These are phyloP conservation scores for Volucella bombylans DNA, from an alignment of 2,888 invertebrate species.

Conservation along the genomic window DNA sequence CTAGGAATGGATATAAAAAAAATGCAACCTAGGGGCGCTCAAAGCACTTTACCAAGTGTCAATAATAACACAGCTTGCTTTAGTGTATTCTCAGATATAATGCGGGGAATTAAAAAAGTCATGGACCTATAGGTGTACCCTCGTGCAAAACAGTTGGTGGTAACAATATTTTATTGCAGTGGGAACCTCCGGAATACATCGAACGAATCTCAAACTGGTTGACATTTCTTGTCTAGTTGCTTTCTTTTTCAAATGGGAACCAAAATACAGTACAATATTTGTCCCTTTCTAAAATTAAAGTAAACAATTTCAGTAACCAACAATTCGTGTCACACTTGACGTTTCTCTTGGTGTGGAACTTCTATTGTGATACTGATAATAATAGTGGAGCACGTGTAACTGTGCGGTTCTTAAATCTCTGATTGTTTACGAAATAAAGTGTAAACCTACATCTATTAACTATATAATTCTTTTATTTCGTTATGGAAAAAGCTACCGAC, in stretches of 20 bases:
- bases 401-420: not conserved
- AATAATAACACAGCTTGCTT: no score
- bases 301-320: conserved; percentile 6
- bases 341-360: not conserved
- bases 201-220: no score
- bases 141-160: no score
- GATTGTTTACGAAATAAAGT: not conserved
- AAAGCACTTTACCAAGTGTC: no score
- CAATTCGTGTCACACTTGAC: not conserved
- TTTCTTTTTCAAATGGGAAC: not conserved
- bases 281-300: conserved; percentile 7
- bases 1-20: no score
- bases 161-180: no score
- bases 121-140: no score
- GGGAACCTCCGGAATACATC: no score
- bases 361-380: not conserved
- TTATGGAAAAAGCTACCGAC: conserved; percentile 80
- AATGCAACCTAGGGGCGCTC: no score
- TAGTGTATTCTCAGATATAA: no score
- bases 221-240: no score
- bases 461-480: conserved; percentile 7
- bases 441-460: not conserved
- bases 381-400: conserved; percentile 24
- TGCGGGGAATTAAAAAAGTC: no score
- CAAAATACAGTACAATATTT: not conserved